These are phyloP conservation scores for Drosophila persimilis DNA, from an alignment of 1,140 invertebrate genomes.

Conservation along the genomic window DNA sequence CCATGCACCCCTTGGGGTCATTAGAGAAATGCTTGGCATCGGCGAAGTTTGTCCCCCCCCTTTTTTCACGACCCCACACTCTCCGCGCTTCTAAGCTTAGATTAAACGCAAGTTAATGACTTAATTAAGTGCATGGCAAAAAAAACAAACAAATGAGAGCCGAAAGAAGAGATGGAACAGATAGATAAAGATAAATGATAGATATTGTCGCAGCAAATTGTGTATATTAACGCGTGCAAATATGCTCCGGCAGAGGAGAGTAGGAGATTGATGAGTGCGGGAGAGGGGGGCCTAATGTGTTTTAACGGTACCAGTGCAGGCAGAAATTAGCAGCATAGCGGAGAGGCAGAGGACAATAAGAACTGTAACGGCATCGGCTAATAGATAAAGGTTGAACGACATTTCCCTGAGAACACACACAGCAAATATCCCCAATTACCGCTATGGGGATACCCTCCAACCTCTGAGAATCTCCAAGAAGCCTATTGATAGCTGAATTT, in stretches of 20 bases:
- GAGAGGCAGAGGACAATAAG: slow-evolving; percentile 18
- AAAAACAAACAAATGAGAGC: slow-evolving; percentile 24
- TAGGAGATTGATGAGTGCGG: too few relatives aligned
- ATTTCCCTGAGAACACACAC: not conserved
- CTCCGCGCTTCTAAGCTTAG: slow-evolving; percentile 49
- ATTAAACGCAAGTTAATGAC: slow-evolving; percentile 78
- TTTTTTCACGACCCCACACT: slow-evolving; percentile 15
- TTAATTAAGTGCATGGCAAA: slow-evolving; percentile 68
- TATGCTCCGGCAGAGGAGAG: slow-evolving; percentile 29
- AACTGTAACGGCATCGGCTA: slow-evolving; percentile 24
- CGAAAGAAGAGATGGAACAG: slow-evolving; percentile 22
- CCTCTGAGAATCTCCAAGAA: not conserved
- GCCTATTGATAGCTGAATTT: slow-evolving; percentile 7
- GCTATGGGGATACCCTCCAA: not conserved
- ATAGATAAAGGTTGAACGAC: slow-evolving; percentile 20
- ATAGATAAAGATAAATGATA: slow-evolving; percentile 54
- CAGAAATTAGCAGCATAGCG: slow-evolving; percentile 13
- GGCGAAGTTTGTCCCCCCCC: slow-evolving; percentile 47
- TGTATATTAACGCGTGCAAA: slow-evolving; percentile 65
- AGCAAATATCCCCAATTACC: too few relatives aligned
- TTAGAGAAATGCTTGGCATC: slow-evolving; percentile 67
- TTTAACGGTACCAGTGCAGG: slow-evolving; percentile 37
- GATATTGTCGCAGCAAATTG: slow-evolving; percentile 55
- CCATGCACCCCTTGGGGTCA: slow-evolving; percentile 39
- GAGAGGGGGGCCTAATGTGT: slow-evolving; percentile 24